phyloP scores from a whole-genome alignment of 2,113 vertebrate genomes.

The Nothobranchius furzeri region DNA sequence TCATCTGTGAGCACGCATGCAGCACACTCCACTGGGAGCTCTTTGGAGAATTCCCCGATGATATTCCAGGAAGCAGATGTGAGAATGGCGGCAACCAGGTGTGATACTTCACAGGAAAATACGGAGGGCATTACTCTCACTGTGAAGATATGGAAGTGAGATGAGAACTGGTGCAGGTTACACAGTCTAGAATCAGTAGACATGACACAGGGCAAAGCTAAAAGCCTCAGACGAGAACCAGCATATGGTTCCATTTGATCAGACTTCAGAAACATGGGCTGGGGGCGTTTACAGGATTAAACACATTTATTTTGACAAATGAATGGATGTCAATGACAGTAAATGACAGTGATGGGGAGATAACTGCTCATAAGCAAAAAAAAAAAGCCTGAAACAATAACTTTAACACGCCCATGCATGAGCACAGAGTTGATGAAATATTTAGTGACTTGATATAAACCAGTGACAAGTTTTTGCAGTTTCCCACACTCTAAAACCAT shows the following conservation, averaged over 20 bases:
- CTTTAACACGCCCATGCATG: conserved; percentile 55
- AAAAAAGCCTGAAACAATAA: conserved; percentile 48
- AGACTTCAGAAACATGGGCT: conserved; percentile 24
- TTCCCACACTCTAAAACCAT: conserved; percentile 70
- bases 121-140: conserved; percentile 44
- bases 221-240: conserved; percentile 29
- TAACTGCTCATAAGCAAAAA: conserved; percentile 44
- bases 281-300: conserved; percentile 28
- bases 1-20: conserved; percentile 68
- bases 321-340: conserved; percentile 49
- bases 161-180: conserved; percentile 37
- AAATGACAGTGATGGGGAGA: conserved; percentile 45
- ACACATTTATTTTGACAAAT: conserved; percentile 57
- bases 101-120: conserved; percentile 44
- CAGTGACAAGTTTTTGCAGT: conserved; percentile 56
- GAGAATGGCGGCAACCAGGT: conserved; percentile 60
- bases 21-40: conserved; percentile 62
- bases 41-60: conserved; percentile 60
- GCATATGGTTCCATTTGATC: conserved; percentile 54
- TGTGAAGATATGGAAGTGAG: conserved; percentile 28
- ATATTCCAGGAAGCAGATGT: conserved; percentile 76
- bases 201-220: conserved; percentile 24
- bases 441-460: conserved; percentile 63
- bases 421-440: conserved; percentile 55
- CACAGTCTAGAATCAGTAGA: conserved; percentile 17